Evolutionary conservation across 2,888 invertebrate genomes (phyloP).

Genomic region (Xestia ashworthii): DNA sequence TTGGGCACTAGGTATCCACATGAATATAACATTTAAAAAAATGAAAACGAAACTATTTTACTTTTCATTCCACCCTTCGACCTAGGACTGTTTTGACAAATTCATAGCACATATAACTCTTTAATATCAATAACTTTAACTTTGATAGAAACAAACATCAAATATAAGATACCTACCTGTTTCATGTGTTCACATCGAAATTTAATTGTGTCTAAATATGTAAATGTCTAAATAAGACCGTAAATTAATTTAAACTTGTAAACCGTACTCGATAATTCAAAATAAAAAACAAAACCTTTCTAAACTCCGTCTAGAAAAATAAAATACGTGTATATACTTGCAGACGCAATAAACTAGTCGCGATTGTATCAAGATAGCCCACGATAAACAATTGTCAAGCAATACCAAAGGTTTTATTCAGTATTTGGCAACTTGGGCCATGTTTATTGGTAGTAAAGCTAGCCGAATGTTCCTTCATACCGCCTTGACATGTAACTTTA

Average conservation of each 20-base stretch:
- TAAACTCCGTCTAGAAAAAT: constrained; percentile 33
- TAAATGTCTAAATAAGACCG: no score
- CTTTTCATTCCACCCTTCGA: background rate
- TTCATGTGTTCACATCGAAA: background rate
- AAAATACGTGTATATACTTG: constrained; percentile 17
- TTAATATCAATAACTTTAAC: background rate
- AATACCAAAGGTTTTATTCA: constrained; percentile 54
- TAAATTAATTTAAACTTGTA: background rate
- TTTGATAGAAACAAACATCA: background rate
- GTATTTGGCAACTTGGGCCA: constrained; percentile 50
- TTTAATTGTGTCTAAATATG: no score
- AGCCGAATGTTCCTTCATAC: constrained; percentile 54
- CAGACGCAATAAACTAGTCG: constrained; percentile 46
- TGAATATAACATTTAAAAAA: no score
- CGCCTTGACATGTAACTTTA: constrained; percentile 61
- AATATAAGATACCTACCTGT: background rate
- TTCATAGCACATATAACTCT: background rate
- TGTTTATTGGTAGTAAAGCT: constrained; percentile 65
- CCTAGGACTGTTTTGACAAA: background rate
- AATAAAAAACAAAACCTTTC: background rate
- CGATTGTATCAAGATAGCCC: constrained; percentile 27
- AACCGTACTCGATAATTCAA: background rate
- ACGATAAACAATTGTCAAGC: constrained; percentile 49
- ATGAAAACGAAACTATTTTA: no score
- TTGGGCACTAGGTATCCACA: no score